These are phyloP conservation scores for Cenopis cana DNA, from an alignment of 2,888 invertebrate species.

Conservation along the genomic window DNA sequence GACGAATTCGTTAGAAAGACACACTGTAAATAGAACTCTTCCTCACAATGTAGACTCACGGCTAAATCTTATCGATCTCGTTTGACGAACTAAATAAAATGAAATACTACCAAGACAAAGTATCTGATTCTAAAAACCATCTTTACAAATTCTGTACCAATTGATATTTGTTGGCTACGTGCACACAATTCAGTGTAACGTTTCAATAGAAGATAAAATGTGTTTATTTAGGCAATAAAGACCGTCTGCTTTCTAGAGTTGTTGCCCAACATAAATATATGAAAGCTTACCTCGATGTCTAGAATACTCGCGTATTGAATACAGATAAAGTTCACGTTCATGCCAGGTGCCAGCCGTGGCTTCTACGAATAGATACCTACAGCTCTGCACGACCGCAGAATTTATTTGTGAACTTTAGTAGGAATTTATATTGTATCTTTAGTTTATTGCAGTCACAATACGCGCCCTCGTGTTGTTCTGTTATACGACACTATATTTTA, in stretches of 20 bases:
- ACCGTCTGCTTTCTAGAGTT: constrained; percentile 2
- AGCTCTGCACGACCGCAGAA: constrained; percentile 31
- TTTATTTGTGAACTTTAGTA: constrained; percentile 30
- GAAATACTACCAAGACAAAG: too few relatives aligned
- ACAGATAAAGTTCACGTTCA: constrained; percentile 24
- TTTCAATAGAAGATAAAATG: neutral
- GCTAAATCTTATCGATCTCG: too few relatives aligned
- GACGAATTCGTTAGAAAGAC: neutral
- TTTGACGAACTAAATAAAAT: too few relatives aligned
- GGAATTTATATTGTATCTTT: constrained; percentile 25
- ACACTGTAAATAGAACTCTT: too few relatives aligned
- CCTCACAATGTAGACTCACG: too few relatives aligned
- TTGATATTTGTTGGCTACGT: neutral
- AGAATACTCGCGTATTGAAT: constrained; percentile 33
- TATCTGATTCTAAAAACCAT: neutral
- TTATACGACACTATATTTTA: neutral
- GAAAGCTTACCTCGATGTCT: neutral
- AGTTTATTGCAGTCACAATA: constrained; percentile 2
- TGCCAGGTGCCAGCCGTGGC: constrained; percentile 18
- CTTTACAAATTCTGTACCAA: neutral
- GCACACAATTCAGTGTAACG: neutral
- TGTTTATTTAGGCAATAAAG: neutral
- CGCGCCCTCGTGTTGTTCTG: neutral
- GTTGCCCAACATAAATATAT: constrained; percentile 3
- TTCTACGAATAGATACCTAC: constrained; percentile 22